Evolutionary conservation across 2,113 vertebrate species (phyloP), one percentile per base, ranked within the genome.

Genomic region (Malurus alboscapulatus): DNA sequence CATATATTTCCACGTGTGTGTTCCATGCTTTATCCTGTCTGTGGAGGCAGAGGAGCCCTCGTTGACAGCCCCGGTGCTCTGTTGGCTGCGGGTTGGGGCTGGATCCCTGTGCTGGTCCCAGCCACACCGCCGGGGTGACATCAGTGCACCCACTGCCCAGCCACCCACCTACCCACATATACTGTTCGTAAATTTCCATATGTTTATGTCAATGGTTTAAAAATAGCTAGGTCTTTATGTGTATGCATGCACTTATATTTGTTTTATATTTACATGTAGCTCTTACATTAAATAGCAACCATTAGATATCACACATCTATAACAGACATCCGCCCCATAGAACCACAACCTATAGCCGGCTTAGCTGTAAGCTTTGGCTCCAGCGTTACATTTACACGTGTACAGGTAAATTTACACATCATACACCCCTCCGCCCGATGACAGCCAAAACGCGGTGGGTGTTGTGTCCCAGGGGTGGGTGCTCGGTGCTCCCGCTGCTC

Each of bases 271-370:
- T 32, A 38, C 67, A 32, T 13, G 6, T 6, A 57, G 18, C 22
- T 32, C 24, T 32, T 55, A 40, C 14, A 65, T 27, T 42, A 58
- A 67, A 12, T 8, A 55, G 5, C 14, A n/a, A 29, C 20, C 7
- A 12, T 47, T 14, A 9, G 22, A 8, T 11, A 29, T 8, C 32
- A 36, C 22, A 22, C 8, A 34, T 12, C 8, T 13, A 1, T 19
- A 53, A 24, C 0, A 61, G 6, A 21, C 25, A 57, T 3, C 20
- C 30, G 30, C 53, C 30, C 63, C 7, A 8, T 19, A 47, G 13
- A 54, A 9, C 27, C 40, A 11, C 12, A 32, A 1, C 1, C 4
- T 5, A 5, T 0, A 73, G 40, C 13, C 20, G 6, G 50, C 6
- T 18, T 5, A 9, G 86, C 51, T 25, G 18, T 3, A 12, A 5